Evolutionary conservation across 2,113 vertebrate genomes (phyloP), one percentile per base, ranked within the genome.

Genomic region (Petrocephalus zakoni): DNA sequence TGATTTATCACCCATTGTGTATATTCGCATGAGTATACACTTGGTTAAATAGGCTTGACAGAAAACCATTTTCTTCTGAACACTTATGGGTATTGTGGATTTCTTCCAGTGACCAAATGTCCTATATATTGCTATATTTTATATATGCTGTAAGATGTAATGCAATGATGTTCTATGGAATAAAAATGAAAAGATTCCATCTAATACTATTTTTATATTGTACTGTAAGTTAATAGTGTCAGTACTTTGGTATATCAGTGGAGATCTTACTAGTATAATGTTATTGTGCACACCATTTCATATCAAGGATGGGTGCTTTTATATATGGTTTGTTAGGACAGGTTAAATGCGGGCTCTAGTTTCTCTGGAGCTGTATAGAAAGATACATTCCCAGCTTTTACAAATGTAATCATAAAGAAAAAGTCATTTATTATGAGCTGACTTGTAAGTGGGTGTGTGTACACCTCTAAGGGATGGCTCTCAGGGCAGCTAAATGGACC

Each of bases 1-100:
- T 83, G 75, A 84, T 83, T 88, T 83, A 88, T 84, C 22, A 46
- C 11, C 37, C 37, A 47, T 52, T 58, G 51, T 55, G 19, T 82
- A 22, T 52, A 83, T 84, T 83, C n/a, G 7, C 34, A 37, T 46
- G 51, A 82, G 42, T 21, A 5, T 19, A 46, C 51, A 29, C 46
- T 51, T 13, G 10, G 22, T 29, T 84, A 61, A 83, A 22, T 47
- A 22, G 29, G 22, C 81, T 83, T 13, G 81, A 83, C 72, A 78
- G 72, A 78, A 19, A 75, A 78, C 72, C 72, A 37, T 78, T 78
- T 42, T 37, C 22, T 83, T 83, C 21, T 83, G 21, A 83, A 83
- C 19, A 49, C 81, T 82, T 47, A 47, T 42, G 78, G 6, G 81
- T 47, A 49, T 49, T 37, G 72, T 78, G 34, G 15, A 51, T 51